A percentile compares a stretch with the other conserved stretches of the same genome.
Evolutionary conservation across 53 echinoderm and acorn worm genomes (phyloP).

Genomic region (Echinarachnius parma): DNA sequence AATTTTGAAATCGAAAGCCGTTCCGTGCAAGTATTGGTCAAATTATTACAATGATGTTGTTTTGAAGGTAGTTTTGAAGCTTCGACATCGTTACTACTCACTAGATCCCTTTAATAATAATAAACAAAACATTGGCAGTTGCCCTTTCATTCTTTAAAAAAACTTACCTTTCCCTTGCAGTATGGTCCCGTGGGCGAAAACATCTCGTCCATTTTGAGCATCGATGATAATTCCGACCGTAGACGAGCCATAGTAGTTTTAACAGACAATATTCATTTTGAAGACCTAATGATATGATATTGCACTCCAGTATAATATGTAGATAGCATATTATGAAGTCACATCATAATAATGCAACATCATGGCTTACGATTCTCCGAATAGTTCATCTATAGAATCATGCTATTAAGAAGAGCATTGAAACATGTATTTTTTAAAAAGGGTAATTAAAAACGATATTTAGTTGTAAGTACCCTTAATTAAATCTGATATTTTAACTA

Average conservation of each 20-base stretch:
- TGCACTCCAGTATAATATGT: background rate
- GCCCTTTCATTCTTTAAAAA: no score
- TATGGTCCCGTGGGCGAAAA: constrained; percentile 8
- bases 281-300: background rate
- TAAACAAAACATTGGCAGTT: no score
- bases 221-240: constrained; percentile 19
- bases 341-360: no score
- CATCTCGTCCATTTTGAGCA: constrained; percentile 27
- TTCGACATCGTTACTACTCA: no score
- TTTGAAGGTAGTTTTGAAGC: background rate
- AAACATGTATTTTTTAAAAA: no score
- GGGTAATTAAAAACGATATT: no score
- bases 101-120: no score
- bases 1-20: no score
- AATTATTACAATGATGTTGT: background rate
- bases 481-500: no score
- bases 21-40: background rate
- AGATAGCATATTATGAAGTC: background rate
- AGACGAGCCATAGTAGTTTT: constrained; percentile 22
- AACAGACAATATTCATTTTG: background rate
- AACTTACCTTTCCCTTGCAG: constrained; percentile 14
- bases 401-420: background rate
- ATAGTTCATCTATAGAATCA: background rate
- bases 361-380: background rate
- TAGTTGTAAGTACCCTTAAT: no score